Conservation (phyloP, 2,888 invertebrate genomes). For the Allacma fusca region DNA sequence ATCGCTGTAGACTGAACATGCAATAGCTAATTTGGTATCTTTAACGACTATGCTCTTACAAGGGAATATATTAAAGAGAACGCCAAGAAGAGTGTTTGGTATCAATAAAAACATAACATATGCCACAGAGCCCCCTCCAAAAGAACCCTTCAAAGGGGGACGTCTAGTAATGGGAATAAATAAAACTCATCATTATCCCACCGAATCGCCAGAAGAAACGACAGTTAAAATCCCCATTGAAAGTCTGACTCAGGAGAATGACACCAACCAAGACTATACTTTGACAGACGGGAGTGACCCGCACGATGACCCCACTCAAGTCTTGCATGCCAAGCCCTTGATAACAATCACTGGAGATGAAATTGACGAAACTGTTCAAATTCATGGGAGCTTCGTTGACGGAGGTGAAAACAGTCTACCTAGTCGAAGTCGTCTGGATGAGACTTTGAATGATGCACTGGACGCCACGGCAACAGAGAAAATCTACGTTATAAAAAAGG, state of each 20-base stretch:
- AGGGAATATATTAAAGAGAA: no score
- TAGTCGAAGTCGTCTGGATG: background rate
- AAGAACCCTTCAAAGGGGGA: no score
- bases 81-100: no score
- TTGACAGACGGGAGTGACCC: background rate
- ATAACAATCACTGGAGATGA: slow-evolving; percentile 3
- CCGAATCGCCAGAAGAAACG: background rate
- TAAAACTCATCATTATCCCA: no score
- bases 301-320: background rate
- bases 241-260: no score
- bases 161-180: no score
- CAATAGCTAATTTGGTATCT: no score
- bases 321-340: background rate
- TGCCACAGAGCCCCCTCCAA: no score
- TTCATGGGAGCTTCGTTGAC: slow-evolving; percentile 15
- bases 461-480: slow-evolving; percentile 18
- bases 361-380: background rate
- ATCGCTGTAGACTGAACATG: no score
- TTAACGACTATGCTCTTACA: no score
- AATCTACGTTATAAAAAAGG: background rate
- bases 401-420: slow-evolving; percentile 8
- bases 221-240: background rate
- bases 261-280: no score
- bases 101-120: no score
- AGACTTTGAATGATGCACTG: background rate